A percentile compares a stretch with the other conserved stretches of the same genome.
phyloP scores from a whole-genome alignment of 2,113 vertebrate genomes.

The Fulmarus glacialis region DNA sequence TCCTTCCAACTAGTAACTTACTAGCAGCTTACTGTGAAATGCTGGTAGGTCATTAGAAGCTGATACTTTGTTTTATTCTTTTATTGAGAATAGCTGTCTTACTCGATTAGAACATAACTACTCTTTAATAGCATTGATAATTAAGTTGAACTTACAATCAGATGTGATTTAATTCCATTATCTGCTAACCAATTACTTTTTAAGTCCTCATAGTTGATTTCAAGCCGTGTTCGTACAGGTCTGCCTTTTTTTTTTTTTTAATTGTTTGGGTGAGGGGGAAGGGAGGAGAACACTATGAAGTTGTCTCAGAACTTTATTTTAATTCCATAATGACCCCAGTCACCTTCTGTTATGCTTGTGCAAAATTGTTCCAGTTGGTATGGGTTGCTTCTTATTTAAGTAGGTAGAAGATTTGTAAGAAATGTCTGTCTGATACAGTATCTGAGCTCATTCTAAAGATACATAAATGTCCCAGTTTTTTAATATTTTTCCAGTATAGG shows the following conservation, averaged over 20 bases:
- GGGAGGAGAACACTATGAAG: conserved; percentile 11
- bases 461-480: neutral
- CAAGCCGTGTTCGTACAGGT: conserved; percentile 58
- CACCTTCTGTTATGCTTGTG: conserved; percentile 38
- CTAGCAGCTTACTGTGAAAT: conserved; percentile 56
- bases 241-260: neutral
- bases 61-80: conserved; percentile 51
- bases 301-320: conserved; percentile 28
- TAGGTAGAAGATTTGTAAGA: conserved; percentile 55
- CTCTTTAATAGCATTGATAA: conserved; percentile 51
- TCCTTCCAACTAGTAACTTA: conserved; percentile 64
- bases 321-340: neutral
- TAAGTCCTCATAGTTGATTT: conserved; percentile 36
- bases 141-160: conserved; percentile 53
- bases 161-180: conserved; percentile 52
- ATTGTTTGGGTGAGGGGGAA: neutral
- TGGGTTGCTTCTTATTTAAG: conserved; percentile 46
- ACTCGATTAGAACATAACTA: conserved; percentile 24
- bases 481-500: conserved; percentile 34
- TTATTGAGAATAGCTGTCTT: conserved; percentile 47
- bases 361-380: conserved; percentile 30
- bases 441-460: conserved; percentile 61
- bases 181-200: conserved; percentile 31
- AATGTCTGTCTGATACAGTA: conserved; percentile 60
- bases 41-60: conserved; percentile 58